Base-by-base conservation (phyloP, 2,797 vertebrate species). In the Antrozous pallidus region DNA sequence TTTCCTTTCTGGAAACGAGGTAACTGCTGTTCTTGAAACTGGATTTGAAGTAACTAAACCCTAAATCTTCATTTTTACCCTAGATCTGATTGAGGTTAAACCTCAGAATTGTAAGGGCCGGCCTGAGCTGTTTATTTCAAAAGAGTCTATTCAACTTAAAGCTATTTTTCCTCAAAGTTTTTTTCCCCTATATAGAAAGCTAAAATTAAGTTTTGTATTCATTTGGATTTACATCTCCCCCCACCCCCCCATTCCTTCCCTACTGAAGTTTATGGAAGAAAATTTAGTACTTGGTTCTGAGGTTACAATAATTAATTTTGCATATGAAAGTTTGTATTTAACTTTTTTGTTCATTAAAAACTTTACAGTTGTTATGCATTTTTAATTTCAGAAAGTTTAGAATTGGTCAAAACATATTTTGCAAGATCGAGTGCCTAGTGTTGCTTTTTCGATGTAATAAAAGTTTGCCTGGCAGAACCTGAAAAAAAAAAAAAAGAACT, bases 131-230 rank as follows among this genome's bases (percentile, higher is more conserved):
- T 94, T 78, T 83, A 63, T 95, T 96, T 96, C 79, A 95, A 70
- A 95, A 95, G 95, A 92, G 90, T 51, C 47, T 96, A 85, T 92
- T 96, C 95, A 94, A 87, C 93, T 94, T 97, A 97, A 79, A 96
- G 90, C 58, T 98, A 97, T 98, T 98, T 98, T 98, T 98, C 90
- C 88, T 96, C 90, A 88, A n/a, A 90, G 45, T 71, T 95, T 94
- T 93, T 98, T 98, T 83, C 91, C 88, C 77, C 47, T 97, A 88
- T 97, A 91, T 97, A 95, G 94, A 93, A 88, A 96, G 94, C 89
- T 65, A 38, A 94, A 94, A 95, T 96, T 97, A 94, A 97, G 94
- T 97, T 92, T 97, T 97, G 93, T 96, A 95, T 63, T 93, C 90
- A 91, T 89, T 92, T 90, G 91, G 40, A 92, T 91, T 85, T 80